Evolutionary conservation across 1,140 invertebrate genomes (phyloP), one percentile per base, ranked within the genome.

Genomic region (Lepidostoma basale): DNA sequence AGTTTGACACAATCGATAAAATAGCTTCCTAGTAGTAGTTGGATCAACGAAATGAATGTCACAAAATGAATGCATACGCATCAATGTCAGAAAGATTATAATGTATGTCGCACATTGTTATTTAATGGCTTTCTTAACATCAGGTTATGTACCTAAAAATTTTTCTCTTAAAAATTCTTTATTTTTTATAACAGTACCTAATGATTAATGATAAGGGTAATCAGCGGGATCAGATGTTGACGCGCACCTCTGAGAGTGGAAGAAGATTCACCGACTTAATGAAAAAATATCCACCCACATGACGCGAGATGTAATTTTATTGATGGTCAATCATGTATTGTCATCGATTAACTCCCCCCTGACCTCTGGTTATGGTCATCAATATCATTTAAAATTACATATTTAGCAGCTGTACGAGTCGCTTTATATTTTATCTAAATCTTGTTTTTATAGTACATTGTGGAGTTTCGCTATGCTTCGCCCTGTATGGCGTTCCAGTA

Each of bases 241-340:
- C 14, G 14, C 33, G 10, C 5, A n/a, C 14, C 5, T 12, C 14
- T 12, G 2, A 12, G 1, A 12, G 33, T 36, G 9, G 33, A 6
- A 36, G 9, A 36, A 52, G 47, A 52, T 25, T 59, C 18, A 22
- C 54, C 6, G 20, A 59, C 22, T 39, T 54, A 54, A 54, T 54
- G 25, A 18, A 16, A 62, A 62, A 44, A 44, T 62, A 44, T 28
- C 23, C 62, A 54, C 69, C 69, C 69, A 63, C 65, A 71, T 71
- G 36, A 42, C 14, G 33, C 20, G 9, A 30, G 33, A 49, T 30
- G 33, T 14, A 56, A n/a, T 64, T 71, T 71, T 71, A 71, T 71
- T 71, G 69, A 71, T 68, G 69, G 69, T 67, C 69, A 71, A 64
- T 65, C 69, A 59, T 71, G 58, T 52, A 67, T 68, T 59, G 65